These are phyloP conservation scores for Cercocebus atys DNA, from an alignment of 2,113 vertebrate genomes.

Conservation along the genomic window DNA sequence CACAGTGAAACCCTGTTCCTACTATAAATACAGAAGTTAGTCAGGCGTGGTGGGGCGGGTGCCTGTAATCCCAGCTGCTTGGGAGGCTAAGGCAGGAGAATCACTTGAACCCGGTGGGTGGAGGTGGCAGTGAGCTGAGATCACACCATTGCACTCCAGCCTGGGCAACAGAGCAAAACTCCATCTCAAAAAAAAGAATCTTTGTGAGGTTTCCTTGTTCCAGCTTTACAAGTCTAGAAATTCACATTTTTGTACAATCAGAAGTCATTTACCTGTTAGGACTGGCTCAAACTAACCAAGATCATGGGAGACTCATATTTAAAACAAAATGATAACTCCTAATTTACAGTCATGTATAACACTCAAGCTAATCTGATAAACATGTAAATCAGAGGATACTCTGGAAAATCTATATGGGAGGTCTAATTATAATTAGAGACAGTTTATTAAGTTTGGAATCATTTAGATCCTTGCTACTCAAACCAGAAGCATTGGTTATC, in stretches of 20 bases:
- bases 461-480: constrained; percentile 3
- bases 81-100: no score
- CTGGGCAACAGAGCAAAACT: no score
- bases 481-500: neutral
- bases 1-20: no score
- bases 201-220: constrained; percentile 24
- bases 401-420: neutral
- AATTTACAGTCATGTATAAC: neutral
- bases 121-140: no score
- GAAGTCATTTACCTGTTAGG: neutral
- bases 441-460: constrained; percentile 29
- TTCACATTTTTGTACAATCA: neutral
- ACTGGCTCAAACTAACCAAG: neutral
- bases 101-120: no score
- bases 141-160: no score
- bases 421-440: neutral
- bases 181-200: no score
- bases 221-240: constrained; percentile 31
- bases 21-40: no score
- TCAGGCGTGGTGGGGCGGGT: no score
- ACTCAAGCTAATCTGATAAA: neutral
- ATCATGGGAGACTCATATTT: neutral
- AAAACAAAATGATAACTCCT: constrained; percentile 41
- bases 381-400: neutral
- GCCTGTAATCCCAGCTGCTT: no score